phyloP scores from a whole-genome alignment of 2,797 vertebrate genomes.

The Megaceryle alcyon region DNA sequence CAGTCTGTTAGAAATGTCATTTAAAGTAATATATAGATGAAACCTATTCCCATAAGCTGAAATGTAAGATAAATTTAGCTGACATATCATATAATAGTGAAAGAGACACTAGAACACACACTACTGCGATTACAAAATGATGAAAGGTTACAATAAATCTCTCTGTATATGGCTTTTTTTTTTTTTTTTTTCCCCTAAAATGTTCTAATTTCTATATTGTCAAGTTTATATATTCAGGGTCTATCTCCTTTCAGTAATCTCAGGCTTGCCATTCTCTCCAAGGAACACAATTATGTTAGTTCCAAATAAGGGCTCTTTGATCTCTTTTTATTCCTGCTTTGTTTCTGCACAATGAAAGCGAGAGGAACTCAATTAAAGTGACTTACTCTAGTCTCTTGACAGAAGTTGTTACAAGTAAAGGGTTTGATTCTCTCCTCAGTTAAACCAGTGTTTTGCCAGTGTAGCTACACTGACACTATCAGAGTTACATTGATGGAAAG shows the following conservation, averaged over 20 bases:
- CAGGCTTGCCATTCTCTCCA: conserved; percentile 7
- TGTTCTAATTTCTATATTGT: conserved; percentile 35
- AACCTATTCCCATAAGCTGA: neutral
- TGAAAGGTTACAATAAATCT: conserved; percentile 35
- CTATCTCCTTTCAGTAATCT: conserved; percentile 62
- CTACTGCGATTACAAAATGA: neutral
- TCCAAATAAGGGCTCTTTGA: conserved; percentile 72
- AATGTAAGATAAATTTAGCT: conserved; percentile 10
- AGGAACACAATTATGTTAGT: conserved; percentile 66
- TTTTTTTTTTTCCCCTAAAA: neutral
- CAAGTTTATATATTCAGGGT: conserved; percentile 53
- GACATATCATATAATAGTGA: neutral
- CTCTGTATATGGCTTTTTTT: neutral
- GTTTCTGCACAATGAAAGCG: conserved; percentile 58
- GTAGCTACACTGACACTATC: conserved; percentile 37
- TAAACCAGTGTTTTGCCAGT: conserved; percentile 41
- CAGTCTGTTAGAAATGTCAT: neutral
- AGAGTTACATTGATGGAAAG: conserved; percentile 42
- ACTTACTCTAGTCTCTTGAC: conserved; percentile 63
- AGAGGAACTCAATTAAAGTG: conserved; percentile 70
- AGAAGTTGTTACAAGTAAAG: conserved; percentile 60
- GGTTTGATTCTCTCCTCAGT: conserved; percentile 61
- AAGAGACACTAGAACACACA: neutral
- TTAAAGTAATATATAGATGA: neutral
- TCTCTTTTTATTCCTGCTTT: conserved; percentile 70